These are phyloP conservation scores for Beroe ovata DNA, from an alignment of 37 sponge, comb jelly and placozoan genomes.

Conservation along the genomic window DNA sequence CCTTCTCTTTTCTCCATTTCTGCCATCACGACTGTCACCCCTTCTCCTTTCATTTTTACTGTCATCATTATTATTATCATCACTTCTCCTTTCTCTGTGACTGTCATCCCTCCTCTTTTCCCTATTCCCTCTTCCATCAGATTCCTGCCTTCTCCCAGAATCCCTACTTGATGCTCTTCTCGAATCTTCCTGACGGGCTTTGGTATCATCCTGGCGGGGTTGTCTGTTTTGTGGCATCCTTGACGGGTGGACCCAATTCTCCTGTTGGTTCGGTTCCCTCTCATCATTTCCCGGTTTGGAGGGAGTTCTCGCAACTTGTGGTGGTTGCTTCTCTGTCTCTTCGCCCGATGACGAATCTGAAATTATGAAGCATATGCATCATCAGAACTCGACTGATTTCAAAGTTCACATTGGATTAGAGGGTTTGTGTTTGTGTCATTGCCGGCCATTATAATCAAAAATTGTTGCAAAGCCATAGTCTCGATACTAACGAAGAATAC, in stretches of 20 bases:
- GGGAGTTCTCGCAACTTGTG: too few relatives aligned
- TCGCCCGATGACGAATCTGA: not conserved
- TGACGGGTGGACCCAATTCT: not conserved
- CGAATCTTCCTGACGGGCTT: not conserved
- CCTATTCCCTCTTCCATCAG: not conserved
- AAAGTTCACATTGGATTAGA: too few relatives aligned
- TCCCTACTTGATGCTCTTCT: not conserved
- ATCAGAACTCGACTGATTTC: not conserved
- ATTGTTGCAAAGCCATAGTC: too few relatives aligned
- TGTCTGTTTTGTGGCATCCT: not conserved
- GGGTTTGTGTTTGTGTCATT: too few relatives aligned
- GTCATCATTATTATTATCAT: not conserved
- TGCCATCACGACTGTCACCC: not conserved
- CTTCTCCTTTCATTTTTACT: not conserved
- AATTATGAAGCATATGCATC: not conserved
- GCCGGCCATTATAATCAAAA: too few relatives aligned
- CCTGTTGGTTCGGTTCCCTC: not conserved
- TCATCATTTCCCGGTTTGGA: not conserved
- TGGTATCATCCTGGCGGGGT: not conserved
- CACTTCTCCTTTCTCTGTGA: slow-evolving; percentile 8
- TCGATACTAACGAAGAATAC: too few relatives aligned
- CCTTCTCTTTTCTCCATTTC: not conserved
- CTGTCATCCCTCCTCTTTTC: not conserved
- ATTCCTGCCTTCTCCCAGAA: not conserved
- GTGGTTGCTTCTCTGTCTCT: not conserved